Evolutionary conservation across 1,140 invertebrate species (phyloP), one percentile per base, ranked within the genome.

Genomic region (Saccostrea glomerata): DNA sequence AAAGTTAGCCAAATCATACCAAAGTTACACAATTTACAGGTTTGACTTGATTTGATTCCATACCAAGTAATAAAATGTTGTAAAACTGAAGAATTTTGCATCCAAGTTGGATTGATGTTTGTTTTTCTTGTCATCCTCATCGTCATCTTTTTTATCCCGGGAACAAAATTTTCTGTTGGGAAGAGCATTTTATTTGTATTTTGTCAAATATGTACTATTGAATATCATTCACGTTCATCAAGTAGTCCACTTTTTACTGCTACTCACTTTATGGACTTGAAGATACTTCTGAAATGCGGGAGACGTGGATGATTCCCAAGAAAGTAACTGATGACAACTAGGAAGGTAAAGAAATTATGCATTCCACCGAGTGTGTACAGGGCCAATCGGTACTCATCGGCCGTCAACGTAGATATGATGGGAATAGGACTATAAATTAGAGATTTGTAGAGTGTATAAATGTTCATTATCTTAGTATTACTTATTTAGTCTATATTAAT

Each of bases 281-380:
- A 70, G 13, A 91, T 90, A 13, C 88, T 89, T 25, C 89, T 89
- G 7, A 91, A 84, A 87, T 93, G 90, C 9, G 94, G 94, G 17
- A 95, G 88, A 15, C 93, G 89, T n/a, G 94, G 94, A 86, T 95
- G 94, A 87, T 95, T 95, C 63, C 94, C 93, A 40, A 95, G 91
- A 88, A 95, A 95, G 91, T 94, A 95, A 87, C 94, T 95, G 89
- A 95, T 90, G 60, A 95, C 91, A 6, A 95, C 92, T 5, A 94
- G 88, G 0, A 93, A 84, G 47, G 92, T 93, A 77, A 94, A 92
- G 70, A 94, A 90, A 89, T 95, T 95, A 90, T 95, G 94, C 0
- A 91, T 85, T 17, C 92, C 92, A 56, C 94, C 94, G 82, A 95
- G 84, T 11, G 91, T 92, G 40, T 92, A 92, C n/a, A 94, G 91